Evolutionary conservation across 2,888 invertebrate species (phyloP).

Genomic region (Mantis religiosa): DNA sequence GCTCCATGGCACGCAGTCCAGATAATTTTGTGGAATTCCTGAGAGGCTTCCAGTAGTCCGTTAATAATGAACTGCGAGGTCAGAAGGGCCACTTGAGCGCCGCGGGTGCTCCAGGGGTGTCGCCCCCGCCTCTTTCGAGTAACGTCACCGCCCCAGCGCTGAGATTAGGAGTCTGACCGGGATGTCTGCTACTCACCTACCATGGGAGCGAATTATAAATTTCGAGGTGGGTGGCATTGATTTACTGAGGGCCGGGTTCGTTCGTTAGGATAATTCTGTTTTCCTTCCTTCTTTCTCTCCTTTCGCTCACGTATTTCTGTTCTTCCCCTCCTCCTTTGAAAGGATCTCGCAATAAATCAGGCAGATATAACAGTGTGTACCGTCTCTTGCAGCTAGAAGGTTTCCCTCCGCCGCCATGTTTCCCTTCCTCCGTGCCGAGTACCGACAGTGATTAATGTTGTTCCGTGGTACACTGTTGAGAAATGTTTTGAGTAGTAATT

Average conservation of each 20-base stretch:
- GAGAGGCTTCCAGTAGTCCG: background rate
- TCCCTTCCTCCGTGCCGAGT: background rate
- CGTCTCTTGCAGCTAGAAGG: background rate
- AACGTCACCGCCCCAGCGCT: background rate
- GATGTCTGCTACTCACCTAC: conserved; percentile 10
- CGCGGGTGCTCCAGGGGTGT: conserved; percentile 2
- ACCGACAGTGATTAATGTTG: background rate
- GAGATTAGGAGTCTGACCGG: background rate
- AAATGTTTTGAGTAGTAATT: background rate
- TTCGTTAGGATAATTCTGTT: conserved; percentile 10
- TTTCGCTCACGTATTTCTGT: background rate
- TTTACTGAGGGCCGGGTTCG: conserved; percentile 1
- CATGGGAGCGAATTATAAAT: conserved; percentile 14
- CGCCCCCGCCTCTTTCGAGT: conserved; percentile 15
- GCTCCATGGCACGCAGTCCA: background rate
- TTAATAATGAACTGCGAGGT: background rate
- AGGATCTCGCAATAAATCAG: conserved; percentile 8
- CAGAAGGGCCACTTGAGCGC: background rate
- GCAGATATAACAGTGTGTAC: background rate
- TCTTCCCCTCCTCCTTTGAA: background rate
- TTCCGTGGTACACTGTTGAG: background rate
- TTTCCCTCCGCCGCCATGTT: background rate
- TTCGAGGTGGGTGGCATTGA: conserved; percentile 11
- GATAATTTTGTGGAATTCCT: background rate
- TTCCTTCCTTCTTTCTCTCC: background rate